These are phyloP conservation scores for Tenrec ecaudatus DNA, from an alignment of 2,113 vertebrate species.

Conservation along the genomic window DNA sequence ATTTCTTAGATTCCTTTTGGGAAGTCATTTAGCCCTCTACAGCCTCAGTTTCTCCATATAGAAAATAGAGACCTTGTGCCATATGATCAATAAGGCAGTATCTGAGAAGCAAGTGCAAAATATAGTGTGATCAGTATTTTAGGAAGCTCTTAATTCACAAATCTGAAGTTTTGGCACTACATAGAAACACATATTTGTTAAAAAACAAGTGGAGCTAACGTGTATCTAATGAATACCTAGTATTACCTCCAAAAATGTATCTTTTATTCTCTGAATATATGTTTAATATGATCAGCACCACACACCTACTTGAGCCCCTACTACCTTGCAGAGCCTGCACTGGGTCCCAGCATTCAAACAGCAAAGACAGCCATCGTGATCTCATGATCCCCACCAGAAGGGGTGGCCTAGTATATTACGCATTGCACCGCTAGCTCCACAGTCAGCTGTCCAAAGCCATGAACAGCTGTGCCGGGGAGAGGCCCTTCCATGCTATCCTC, in stretches of 20 bases:
- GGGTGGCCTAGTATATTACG: too few species aligned
- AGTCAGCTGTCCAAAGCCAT: too few species aligned
- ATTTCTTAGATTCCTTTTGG: neutral
- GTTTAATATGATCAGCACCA: neutral
- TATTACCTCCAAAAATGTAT: neutral
- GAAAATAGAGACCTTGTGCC: neutral
- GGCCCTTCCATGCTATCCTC: too few species aligned
- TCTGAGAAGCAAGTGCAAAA: neutral
- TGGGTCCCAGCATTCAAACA: neutral
- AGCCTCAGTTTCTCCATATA: neutral
- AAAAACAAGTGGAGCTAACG: neutral
- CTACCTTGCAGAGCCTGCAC: neutral
- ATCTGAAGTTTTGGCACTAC: neutral
- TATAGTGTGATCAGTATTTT: neutral
- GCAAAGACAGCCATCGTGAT: neutral
- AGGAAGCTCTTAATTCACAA: neutral
- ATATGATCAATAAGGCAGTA: neutral
- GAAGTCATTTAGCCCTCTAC: neutral
- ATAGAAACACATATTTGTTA: neutral
- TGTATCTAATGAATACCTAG: neutral
- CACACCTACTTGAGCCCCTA: neutral
- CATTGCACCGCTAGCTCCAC: too few species aligned
- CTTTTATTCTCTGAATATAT: neutral
- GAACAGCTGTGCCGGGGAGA: too few species aligned
- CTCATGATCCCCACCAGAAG: neutral